A percentile compares a stretch with the other conserved stretches of the same genome.
phyloP scores from a whole-genome alignment of 2,797 vertebrate species.

The Spinus pinus region DNA sequence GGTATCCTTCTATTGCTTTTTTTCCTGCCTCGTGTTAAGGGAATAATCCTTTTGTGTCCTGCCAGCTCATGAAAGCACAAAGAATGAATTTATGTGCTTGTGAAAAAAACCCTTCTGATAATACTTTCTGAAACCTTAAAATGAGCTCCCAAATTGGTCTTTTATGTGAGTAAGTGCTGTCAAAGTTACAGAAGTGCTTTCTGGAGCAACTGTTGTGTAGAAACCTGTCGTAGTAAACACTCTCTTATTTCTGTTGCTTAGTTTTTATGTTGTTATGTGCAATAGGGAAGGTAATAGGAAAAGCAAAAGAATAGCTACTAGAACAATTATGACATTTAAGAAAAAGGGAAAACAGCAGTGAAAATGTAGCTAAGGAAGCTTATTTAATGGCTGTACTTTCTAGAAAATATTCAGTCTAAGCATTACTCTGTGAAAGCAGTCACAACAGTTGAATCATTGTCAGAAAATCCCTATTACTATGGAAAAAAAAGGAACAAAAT shows the following conservation, averaged over 20 bases:
- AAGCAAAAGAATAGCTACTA: conserved; percentile 3
- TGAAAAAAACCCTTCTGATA: neutral
- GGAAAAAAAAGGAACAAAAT: neutral
- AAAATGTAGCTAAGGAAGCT: neutral
- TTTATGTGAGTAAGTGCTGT: neutral
- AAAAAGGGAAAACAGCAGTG: neutral
- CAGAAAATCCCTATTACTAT: neutral
- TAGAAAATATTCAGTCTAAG: neutral
- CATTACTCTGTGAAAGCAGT: neutral
- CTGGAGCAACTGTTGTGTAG: neutral
- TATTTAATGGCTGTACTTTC: neutral
- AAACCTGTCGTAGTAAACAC: conserved; percentile 28
- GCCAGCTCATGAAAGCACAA: neutral
- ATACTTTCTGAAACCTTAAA: conserved; percentile 2
- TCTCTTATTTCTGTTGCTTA: conserved; percentile 10
- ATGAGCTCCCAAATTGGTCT: conserved; percentile 8
- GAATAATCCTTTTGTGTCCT: neutral
- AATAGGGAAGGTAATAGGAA: neutral
- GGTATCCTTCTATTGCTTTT: neutral
- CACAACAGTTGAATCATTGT: neutral
- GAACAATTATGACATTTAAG: neutral
- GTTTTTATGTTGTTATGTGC: conserved; percentile 30
- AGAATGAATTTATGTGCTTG: neutral
- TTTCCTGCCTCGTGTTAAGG: neutral
- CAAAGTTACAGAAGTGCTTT: conserved; percentile 10